Conservation (phyloP, 2,888 invertebrate genomes). For the Corythucha ciliata region DNA sequence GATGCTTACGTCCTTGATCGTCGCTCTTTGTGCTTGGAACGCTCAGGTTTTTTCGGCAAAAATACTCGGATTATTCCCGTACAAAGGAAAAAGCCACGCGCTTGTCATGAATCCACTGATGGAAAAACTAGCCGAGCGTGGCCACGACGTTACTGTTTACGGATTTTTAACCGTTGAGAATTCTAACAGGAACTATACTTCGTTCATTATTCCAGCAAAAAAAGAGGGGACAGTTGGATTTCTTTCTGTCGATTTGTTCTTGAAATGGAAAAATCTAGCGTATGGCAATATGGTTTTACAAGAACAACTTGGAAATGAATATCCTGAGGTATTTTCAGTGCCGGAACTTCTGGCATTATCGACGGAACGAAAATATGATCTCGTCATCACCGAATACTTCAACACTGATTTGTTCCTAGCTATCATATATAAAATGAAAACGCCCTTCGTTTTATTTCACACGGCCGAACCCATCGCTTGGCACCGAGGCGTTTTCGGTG, state of each 20-base stretch:
- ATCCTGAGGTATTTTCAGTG: not conserved
- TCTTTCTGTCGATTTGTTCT: no score
- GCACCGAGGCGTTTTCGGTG: conserved; percentile 49
- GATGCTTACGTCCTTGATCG: no score
- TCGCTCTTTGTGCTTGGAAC: no score
- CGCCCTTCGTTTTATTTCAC: conserved; percentile 51
- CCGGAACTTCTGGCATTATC: conserved; percentile 15
- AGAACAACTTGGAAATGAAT: no score
- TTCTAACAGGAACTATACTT: conserved; percentile 11
- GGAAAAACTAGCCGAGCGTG: conserved; percentile 28
- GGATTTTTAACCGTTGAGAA: conserved; percentile 21
- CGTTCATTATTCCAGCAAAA: no score
- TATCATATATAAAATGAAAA: conserved; percentile 52
- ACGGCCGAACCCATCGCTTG: conserved; percentile 55
- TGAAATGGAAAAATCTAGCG: no score
- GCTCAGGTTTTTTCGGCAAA: no score
- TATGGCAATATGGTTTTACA: no score
- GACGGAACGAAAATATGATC: conserved; percentile 47
- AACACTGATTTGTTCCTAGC: conserved; percentile 62
- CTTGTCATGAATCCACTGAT: conserved; percentile 8
- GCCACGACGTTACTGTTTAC: conserved; percentile 30
- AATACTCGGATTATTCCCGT: conserved; percentile 12
- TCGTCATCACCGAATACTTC: conserved; percentile 60
- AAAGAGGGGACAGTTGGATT: conserved; percentile 4
- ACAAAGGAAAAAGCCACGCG: conserved; percentile 12